Conservation (phyloP, 2,797 vertebrate species). For the Fringilla coelebs region DNA sequence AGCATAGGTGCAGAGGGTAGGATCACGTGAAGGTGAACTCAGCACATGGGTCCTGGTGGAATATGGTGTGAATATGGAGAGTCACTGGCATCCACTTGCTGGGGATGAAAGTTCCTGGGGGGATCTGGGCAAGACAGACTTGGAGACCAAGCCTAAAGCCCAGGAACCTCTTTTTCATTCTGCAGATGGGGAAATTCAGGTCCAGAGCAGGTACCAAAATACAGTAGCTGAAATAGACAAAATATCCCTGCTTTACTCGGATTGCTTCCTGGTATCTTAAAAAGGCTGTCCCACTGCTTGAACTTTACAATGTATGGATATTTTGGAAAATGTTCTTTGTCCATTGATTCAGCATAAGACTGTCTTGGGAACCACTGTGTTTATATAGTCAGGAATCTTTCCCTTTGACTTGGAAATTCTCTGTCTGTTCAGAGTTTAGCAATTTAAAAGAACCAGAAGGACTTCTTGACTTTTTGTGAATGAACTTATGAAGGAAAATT, state of each 20-base stretch:
- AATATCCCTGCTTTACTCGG: background rate
- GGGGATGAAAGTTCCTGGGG: background rate
- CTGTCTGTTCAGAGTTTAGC: background rate
- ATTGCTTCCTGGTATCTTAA: background rate
- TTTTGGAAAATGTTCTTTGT: background rate
- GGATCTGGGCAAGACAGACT: background rate
- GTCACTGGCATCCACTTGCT: background rate
- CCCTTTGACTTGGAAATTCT: background rate
- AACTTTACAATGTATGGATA: background rate
- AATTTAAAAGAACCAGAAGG: background rate
- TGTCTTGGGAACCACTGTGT: background rate
- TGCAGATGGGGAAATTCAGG: background rate
- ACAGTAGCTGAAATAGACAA: background rate
- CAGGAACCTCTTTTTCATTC: background rate
- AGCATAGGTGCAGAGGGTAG: background rate
- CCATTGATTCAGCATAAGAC: background rate
- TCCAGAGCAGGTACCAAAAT: background rate
- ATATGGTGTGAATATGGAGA: background rate
- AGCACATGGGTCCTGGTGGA: background rate
- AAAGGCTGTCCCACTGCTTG: background rate
- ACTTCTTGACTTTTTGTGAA: background rate
- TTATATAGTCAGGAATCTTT: background rate
- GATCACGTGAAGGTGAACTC: background rate
- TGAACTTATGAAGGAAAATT: background rate
- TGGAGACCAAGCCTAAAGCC: background rate